Evolutionary conservation across 2,888 invertebrate genomes (phyloP).

Genomic region (Chrysodeixis includens): DNA sequence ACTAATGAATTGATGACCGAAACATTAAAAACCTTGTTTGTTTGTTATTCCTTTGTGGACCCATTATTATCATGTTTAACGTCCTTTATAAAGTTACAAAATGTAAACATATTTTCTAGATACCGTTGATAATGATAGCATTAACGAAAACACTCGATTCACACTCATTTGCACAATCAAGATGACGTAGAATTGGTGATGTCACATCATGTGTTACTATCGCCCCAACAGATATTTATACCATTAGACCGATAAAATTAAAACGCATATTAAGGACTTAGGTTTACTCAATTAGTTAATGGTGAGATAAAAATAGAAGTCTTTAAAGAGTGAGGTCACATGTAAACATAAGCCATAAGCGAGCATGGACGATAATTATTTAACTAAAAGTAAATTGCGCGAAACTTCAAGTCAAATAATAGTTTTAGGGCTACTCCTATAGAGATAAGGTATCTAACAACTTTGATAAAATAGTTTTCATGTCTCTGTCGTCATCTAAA

Average conservation of each 20-base stretch:
- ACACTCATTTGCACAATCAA: constrained; percentile 1
- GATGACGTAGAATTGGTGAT: neutral
- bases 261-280: neutral
- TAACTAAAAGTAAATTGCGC: no score
- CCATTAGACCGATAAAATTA: neutral
- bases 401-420: neutral
- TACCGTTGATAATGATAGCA: constrained; percentile 1
- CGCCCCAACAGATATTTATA: neutral
- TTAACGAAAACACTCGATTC: neutral
- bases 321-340: neutral
- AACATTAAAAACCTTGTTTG: neutral
- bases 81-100: neutral
- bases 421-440: neutral
- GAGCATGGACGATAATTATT: neutral
- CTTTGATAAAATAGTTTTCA: neutral
- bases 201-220: constrained; percentile 1
- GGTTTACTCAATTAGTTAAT: neutral
- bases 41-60: neutral
- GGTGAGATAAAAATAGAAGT: neutral
- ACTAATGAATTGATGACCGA: neutral
- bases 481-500: neutral
- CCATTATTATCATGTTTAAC: neutral
- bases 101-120: constrained; percentile 1
- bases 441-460: neutral
- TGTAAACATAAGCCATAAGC: neutral